Evolutionary conservation across 2,888 invertebrate genomes (phyloP).

Genomic region (Pherbina coryleti): DNA sequence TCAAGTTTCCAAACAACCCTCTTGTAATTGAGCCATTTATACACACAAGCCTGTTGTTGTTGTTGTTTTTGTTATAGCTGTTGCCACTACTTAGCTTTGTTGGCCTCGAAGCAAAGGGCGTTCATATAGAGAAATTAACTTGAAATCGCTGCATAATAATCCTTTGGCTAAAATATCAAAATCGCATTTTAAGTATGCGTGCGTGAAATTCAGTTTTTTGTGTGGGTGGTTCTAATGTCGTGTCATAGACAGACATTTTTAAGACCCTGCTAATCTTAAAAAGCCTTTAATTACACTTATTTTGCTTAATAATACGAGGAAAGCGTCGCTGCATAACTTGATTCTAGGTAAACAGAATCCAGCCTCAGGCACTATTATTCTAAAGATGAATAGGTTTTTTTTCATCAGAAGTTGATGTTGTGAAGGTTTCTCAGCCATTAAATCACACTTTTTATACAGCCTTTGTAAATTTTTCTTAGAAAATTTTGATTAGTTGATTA

Average conservation of each 20-base stretch:
- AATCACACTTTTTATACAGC: no score
- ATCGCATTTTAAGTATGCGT: not conserved
- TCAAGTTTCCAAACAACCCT: not conserved
- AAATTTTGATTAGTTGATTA: no score
- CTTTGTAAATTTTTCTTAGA: no score
- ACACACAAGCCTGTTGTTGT: not conserved
- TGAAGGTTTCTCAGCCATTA: no score
- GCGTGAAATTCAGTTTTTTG: not conserved
- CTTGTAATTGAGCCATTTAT: not conserved
- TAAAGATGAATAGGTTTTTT: no score
- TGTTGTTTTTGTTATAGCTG: not conserved
- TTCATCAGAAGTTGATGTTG: no score
- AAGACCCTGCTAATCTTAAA: not conserved
- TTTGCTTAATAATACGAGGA: not conserved
- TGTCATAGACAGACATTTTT: not conserved
- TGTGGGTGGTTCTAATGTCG: not conserved
- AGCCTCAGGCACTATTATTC: no score
- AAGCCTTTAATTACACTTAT: constrained; percentile 7
- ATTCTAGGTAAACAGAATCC: no score
- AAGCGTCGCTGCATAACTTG: no score
- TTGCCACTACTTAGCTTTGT: not conserved
- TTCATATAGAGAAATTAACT: not conserved
- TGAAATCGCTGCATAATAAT: constrained; percentile 5
- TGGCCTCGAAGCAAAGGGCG: not conserved
- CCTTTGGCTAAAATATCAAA: not conserved